Evolutionary conservation across 2,797 vertebrate genomes (phyloP), one percentile per base, ranked within the genome.

Genomic region (Cossypha caffra): DNA sequence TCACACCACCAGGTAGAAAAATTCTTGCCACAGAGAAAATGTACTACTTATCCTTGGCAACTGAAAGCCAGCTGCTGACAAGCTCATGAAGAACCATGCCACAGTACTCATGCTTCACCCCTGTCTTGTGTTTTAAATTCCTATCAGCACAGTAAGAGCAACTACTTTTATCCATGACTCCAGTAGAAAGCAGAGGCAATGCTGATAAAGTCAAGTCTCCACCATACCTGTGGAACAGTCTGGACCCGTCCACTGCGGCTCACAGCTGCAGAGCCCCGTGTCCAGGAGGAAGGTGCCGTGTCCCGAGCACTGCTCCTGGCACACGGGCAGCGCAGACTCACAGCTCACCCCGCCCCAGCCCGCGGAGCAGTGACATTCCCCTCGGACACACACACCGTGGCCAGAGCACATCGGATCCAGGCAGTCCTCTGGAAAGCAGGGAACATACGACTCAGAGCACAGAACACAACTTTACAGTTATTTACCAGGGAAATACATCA

Each of bases 221-320:
- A 18, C 4, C 69, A 1, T 98, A 99, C 99, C 99, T 94, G 98
- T 99, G 93, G 99, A 99, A 82, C 99, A 99, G 98, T 99, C 99
- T 1, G 99, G 95, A 31, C 99, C 99, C 0, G 99, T 99, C 99
- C 99, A 99, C 96, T 98, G 99, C 4, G 99, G 98, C 77, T 99
- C 99, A 62, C 99, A 99, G 98, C 98, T 98, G 93, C 99, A 99
- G 92, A 98, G 93, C 33, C 99, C 98, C 11, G 98, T 98, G 20
- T 99, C 99, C 57, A 98, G 97, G 52, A 99, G 98, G 96, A 99
- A 99, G 82, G 99, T 99, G 17, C 99, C 99, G 1, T 99, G 99
- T 37, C 99, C 99, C 0, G 99, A 99, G 96, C 99, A 99, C 94
- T 99, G 99, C 78, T 99, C 99, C 97, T 99, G 99, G 97, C 99